These are phyloP conservation scores for Drosophila falleni DNA, from an alignment of 2,888 invertebrate genomes.

Conservation along the genomic window DNA sequence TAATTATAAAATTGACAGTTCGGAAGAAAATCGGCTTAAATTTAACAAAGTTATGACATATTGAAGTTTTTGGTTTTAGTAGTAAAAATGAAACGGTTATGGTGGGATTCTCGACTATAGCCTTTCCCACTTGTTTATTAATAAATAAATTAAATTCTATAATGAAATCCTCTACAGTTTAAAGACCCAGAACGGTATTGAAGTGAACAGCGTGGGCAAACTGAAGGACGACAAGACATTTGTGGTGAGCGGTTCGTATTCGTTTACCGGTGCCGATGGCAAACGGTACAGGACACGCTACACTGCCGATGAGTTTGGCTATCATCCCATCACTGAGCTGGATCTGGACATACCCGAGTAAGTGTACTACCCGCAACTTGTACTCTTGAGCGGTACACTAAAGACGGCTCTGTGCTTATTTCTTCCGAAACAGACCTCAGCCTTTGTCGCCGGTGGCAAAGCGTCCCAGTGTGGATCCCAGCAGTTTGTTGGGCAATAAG, in stretches of 20 bases:
- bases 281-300: slow-evolving; percentile 85
- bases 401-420: background rate
- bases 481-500: slow-evolving; percentile 70
- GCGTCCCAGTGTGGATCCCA: slow-evolving; percentile 58
- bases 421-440: slow-evolving; percentile 61
- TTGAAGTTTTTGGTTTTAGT: too few relatives aligned
- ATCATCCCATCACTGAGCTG: slow-evolving; percentile 85
- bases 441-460: slow-evolving; percentile 48
- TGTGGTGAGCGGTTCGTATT: slow-evolving; percentile 85
- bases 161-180: slow-evolving; percentile 63
- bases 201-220: slow-evolving; percentile 84
- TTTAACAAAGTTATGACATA: too few relatives aligned
- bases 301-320: slow-evolving; percentile 85
- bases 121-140: too few relatives aligned
- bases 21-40: too few relatives aligned
- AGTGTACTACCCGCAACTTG: slow-evolving; percentile 40
- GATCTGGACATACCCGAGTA: slow-evolving; percentile 84
- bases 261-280: slow-evolving; percentile 85
- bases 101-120: too few relatives aligned
- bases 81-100: too few relatives aligned
- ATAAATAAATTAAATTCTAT: background rate
- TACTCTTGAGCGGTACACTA: background rate
- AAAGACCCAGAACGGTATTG: slow-evolving; percentile 85
- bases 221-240: slow-evolving; percentile 85
- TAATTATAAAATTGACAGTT: too few relatives aligned